phyloP scores from a whole-genome alignment of 2,888 invertebrate genomes.

The Alloplasta piceator region DNA sequence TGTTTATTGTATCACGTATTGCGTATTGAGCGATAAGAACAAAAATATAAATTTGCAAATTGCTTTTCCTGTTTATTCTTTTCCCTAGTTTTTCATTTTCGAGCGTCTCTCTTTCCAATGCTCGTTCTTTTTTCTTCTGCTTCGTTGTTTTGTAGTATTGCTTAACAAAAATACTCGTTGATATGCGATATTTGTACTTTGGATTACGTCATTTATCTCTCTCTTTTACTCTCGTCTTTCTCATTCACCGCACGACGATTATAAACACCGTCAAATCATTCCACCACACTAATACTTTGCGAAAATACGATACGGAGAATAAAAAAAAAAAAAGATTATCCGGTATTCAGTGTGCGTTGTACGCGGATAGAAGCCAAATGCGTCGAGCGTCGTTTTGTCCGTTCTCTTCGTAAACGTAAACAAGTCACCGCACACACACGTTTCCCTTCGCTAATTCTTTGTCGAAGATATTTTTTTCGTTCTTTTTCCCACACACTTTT shows the following conservation, averaged over 20 bases:
- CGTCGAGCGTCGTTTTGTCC: slow-evolving; percentile 17
- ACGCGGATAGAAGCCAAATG: slow-evolving; percentile 8
- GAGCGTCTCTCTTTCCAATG: neutral
- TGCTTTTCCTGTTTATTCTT: neutral
- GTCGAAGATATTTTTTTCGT: slow-evolving; percentile 50
- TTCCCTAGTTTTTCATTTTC: neutral
- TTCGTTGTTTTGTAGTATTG: slow-evolving; percentile 50
- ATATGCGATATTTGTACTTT: slow-evolving; percentile 75
- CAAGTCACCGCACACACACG: slow-evolving; percentile 42
- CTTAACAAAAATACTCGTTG: slow-evolving; percentile 69
- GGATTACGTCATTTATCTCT: slow-evolving; percentile 76
- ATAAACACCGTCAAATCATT: slow-evolving; percentile 32
- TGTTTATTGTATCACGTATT: slow-evolving; percentile 32
- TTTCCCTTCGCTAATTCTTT: slow-evolving; percentile 4
- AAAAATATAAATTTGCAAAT: slow-evolving; percentile 28
- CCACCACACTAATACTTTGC: slow-evolving; percentile 55
- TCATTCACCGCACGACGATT: slow-evolving; percentile 18
- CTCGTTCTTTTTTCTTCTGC: neutral
- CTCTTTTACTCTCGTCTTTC: slow-evolving; percentile 27
- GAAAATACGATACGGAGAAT: neutral
- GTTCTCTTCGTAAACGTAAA: slow-evolving; percentile 55
- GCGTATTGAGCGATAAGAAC: slow-evolving; percentile 21
- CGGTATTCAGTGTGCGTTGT: slow-evolving; percentile 64
- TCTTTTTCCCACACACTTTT: slow-evolving; percentile 42
- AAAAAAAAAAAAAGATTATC: slow-evolving; percentile 61